Evolutionary conservation across 2,888 invertebrate species (phyloP), one percentile per base, ranked within the genome.

Genomic region (Artemia sp.): DNA sequence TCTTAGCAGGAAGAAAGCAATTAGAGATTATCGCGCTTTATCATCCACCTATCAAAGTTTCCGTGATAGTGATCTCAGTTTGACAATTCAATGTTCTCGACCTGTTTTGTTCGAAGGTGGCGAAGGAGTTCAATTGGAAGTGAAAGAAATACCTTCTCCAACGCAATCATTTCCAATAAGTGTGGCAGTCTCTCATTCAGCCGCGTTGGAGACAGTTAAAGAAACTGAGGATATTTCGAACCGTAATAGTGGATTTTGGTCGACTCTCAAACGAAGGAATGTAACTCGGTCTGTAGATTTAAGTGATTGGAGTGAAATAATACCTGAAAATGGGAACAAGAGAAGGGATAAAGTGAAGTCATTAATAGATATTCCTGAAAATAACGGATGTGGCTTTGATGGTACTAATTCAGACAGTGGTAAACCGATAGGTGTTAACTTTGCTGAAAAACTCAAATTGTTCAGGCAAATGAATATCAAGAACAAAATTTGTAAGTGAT

Each of bases 41-140:
- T 71, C 71, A 68, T 71, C 71, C 64, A 71, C 71, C 51, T 71
- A 71, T 64, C 70, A 69, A 51, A 71, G 71, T 71, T 71, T 71
- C 51, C 71, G 71, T 12, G 71, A 71, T 66, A 70, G 70, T 51
- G 71, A 71, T 19, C 53, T 67, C 66, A 71, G 71, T 68, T 58
- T 71, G 24, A 58, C 14, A 19, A 24, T 58, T 58, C n/a, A 58
- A 19, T 58, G 14, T 58, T 24, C n/a, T 24, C 14, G n/a, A 19
- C 64, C 12, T 8, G 64, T 24, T n/a, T 24, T 58, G n/a, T n/a
- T 24, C 9, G 64, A 58, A n/a, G 24, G 24, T 9, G n/a, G 64
- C 0, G 64, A 58, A 58, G 64, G 64, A n/a, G 24, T 58, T 24
- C 14, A 58, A 58, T 24, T 58, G 64, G 64, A 58, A 24, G 64